Base-by-base conservation (phyloP, 1,140 invertebrate genomes). In the Schmidtea mediterranea region DNA sequence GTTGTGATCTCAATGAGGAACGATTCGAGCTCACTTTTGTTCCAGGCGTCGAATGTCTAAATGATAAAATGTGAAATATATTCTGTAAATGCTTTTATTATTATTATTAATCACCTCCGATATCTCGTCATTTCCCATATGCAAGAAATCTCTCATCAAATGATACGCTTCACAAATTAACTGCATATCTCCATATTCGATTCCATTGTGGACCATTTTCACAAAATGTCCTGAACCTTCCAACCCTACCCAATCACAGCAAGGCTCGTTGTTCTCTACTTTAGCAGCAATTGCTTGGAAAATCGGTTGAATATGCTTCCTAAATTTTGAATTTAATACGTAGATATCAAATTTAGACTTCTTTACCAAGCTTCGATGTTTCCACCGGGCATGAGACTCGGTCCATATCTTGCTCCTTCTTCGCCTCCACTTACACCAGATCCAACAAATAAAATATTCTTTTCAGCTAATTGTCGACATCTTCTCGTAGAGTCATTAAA, bases 181-280 rank as follows among this genome's bases (percentile, higher is more conserved):
- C 66, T 98, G 92, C 90, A 98, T 98, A 61, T 98, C 92, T 13
- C 90, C 92, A 58, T 98, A 98, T 62, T 68, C 65, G 36, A 68
- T 68, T 39, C 65, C 65, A 53, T 67, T 68, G 55, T 67, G 65
- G 8, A 68, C 90, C 92, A 98, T 97, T 70, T 98, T 98, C 0
- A 98, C 90, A 69, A 95, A 98, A 62, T 97, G 92, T 1, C 92
- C 92, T 1, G 89, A 79, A 19, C 90, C 90, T 53, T 82, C 82
- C 56, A 82, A 78, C 1, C 90, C 92, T 1, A 75, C 87, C 90
- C 89, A 97, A 60, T 95, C 87, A 63, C 89, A 97, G 59, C 89
- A 97, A 0, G 90, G 84, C 57, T 95, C 82, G 10, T 71, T 72
- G 50, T 77, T 73, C 10, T 71, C 77, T 67, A 53, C 57, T 49